Evolutionary conservation across 2,113 vertebrate genomes (phyloP), one percentile per base, ranked within the genome.

Genomic region (Eurypyga helias): DNA sequence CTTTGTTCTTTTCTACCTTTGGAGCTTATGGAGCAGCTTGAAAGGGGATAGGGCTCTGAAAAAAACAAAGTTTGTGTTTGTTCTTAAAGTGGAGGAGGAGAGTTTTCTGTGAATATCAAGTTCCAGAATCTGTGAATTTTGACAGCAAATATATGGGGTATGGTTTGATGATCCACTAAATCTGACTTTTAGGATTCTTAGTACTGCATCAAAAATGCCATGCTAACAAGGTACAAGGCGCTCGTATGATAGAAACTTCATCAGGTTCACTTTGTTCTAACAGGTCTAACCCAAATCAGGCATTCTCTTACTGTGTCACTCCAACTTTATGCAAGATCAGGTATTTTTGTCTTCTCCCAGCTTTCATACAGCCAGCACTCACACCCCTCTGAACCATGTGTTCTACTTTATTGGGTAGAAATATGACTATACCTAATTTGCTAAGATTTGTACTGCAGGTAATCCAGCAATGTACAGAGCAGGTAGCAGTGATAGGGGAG

Each of bases 61-160:
- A 81, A 85, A 81, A 72, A 24, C 11, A 10, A 58, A 81, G 51
- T 83, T 90, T 80, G 21, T 48, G 41, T 29, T 52, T 77, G 24
- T 81, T 91, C 12, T 38, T 67, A 4, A 84, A 75, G 52, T 33
- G 34, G 78, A 61, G 24, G 58, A 57, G 78, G 43, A 61, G 69
- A 89, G 34, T 85, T 96, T 79, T 77, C 58, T 81, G 66, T 70
- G 70, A 64, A 38, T 66, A 76, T 54, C 57, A 70, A 80, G 41
- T 93, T 81, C 31, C 29, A 71, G 62, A 76, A 76, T 84, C 51
- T 84, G 33, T 90, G 57, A 75, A 28, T 87, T 81, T 80, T 91
- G 79, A 55, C 73, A 84, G 73, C 34, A 60, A 33, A 45, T 81
- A 33, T 57, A 34, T 46, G 52, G 81, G 34, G 5, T 28, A 21